Conservation (phyloP, 1,140 invertebrate species). For the Ceratina japonica region DNA sequence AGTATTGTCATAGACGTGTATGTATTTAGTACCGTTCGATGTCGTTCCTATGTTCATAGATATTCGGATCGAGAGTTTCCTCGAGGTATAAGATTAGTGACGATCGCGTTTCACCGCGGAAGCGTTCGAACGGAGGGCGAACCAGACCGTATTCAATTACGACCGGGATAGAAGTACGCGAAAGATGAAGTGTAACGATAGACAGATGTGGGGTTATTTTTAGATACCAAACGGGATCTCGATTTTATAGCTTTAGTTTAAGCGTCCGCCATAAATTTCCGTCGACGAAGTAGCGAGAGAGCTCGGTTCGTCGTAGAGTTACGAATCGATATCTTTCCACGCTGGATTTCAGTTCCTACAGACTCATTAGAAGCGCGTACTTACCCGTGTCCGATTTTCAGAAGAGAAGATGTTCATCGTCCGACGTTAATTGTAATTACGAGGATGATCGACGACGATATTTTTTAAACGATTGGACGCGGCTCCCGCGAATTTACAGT, state of each 20-base stretch:
- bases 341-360: conserved; percentile 28
- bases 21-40: not conserved
- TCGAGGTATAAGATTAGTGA: not conserved
- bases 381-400: not conserved
- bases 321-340: no score
- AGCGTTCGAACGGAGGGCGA: conserved; percentile 1
- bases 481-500: not conserved
- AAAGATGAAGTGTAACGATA: no score
- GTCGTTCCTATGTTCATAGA: conserved; percentile 4
- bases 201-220: not conserved
- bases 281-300: no score
- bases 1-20: not conserved
- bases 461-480: not conserved
- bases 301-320: not conserved
- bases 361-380: not conserved
- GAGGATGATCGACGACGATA: not conserved
- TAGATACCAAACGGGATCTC: not conserved
- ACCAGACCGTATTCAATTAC: not conserved
- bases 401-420: not conserved
- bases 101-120: conserved; percentile 11
- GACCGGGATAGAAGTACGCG: no score
- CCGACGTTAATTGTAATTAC: not conserved
- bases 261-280: no score
- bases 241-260: conserved; percentile 1
- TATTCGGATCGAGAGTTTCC: not conserved